Evolutionary conservation across 1,140 invertebrate genomes (phyloP), one percentile per base, ranked within the genome.

Genomic region (Bombus terrestris): DNA sequence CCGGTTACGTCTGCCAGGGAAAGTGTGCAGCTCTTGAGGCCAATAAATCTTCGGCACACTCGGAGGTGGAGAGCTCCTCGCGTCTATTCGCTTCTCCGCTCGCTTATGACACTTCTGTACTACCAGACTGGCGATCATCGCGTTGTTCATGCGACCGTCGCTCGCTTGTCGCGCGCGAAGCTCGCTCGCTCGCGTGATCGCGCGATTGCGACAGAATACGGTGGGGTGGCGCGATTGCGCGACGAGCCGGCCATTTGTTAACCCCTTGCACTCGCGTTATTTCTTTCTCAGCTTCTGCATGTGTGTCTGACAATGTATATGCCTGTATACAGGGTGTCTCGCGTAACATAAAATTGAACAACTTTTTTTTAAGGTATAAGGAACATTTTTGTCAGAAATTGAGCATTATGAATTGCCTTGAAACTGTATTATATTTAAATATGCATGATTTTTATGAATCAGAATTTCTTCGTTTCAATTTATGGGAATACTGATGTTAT

Each of bases 31-130:
- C 81, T 87, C 89, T 78, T 72, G 90, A 73, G 72, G 82, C 86
- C 75, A 86, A 92, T 93, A 92, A 92, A 93, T 93, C 92, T 93
- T 87, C 83, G 88, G 88, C 91, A 92, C 92, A 92, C 92, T 93
- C 89, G 88, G 71, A 92, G 88, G 91, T 89, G 91, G 85, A 87
- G 83, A 87, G 89, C 83, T 81, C 2, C 59, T 75, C 75, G 75
- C 74, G 89, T 91, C 87, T 87, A 83, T 85, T 91, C 89, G 82
- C 78, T 79, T 90, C 86, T 84, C 62, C 76, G 13, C 37, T 59
- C 85, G 89, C 76, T 92, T 92, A 92, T 92, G 91, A 92, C 92
- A 92, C 90, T 78, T 91, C 86, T 89, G 88, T 88, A 78, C 81
- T 90, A 84, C 76, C 79, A 89, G 86, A 78, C 10, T 32, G 86